Percentiles rank a stretch among this genome's conserved stretches.
phyloP scores from a whole-genome alignment of 1,140 invertebrate genomes.

The Heliothis subflexa region DNA sequence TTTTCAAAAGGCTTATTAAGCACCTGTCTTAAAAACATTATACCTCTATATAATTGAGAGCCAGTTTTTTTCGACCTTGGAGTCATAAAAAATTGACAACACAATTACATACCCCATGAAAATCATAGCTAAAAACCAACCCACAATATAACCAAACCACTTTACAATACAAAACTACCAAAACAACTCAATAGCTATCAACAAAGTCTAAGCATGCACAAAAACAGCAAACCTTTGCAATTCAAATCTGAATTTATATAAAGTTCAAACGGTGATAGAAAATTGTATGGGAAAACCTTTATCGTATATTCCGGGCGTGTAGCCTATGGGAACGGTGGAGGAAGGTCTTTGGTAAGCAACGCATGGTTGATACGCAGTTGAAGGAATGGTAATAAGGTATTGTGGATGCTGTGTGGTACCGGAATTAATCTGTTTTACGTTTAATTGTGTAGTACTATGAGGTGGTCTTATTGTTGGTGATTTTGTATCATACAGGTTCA shows the following conservation, averaged over 20 bases:
- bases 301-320: constrained; percentile 38
- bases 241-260: constrained; percentile 44
- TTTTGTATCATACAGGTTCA: neutral
- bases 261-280: constrained; percentile 38
- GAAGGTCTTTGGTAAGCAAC: constrained; percentile 5
- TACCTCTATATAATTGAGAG: too few relatives aligned
- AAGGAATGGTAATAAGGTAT: neutral
- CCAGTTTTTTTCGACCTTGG: too few relatives aligned
- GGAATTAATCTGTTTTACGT: constrained; percentile 5
- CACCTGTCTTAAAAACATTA: too few relatives aligned
- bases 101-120: too few relatives aligned
- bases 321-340: constrained; percentile 13
- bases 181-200: constrained; percentile 2
- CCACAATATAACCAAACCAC: neutral
- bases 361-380: neutral
- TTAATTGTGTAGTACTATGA: neutral
- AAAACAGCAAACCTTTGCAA: constrained; percentile 36
- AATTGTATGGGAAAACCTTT: constrained; percentile 32
- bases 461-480: too few relatives aligned
- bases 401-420: neutral
- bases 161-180: neutral
- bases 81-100: too few relatives aligned
- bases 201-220: constrained; percentile 4
- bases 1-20: too few relatives aligned
- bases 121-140: neutral